Evolutionary conservation across 2,888 invertebrate genomes (phyloP).

Genomic region (Drosophila suboccidentalis): DNA sequence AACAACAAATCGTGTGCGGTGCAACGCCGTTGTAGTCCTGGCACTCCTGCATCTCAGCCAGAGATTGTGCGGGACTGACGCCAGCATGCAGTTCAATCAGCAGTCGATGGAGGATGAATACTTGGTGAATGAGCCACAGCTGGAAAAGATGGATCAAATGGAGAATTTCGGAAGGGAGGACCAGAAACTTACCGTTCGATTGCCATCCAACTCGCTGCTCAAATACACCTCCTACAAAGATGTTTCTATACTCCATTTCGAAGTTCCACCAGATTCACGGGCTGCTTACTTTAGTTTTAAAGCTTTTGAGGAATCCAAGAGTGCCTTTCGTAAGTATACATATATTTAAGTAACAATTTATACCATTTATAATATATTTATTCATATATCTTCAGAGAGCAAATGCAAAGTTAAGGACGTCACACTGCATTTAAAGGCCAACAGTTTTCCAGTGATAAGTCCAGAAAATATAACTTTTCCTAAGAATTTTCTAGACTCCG

Average conservation of each 20-base stretch:
- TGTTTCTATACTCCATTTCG: constrained; percentile 87
- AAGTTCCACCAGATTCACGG: constrained; percentile 86
- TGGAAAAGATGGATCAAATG: constrained; percentile 73
- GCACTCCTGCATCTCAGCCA: constrained; percentile 46
- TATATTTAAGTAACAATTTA: too few species aligned
- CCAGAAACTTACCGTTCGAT: constrained; percentile 83
- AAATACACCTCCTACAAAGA: constrained; percentile 88
- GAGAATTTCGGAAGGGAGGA: constrained; percentile 71
- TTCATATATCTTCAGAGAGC: constrained; percentile 85
- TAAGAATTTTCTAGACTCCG: constrained; percentile 87
- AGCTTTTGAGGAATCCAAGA: constrained; percentile 85
- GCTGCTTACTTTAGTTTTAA: constrained; percentile 86
- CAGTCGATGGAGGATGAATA: constrained; percentile 64
- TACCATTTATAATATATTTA: not conserved
- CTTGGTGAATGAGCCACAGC: constrained; percentile 54
- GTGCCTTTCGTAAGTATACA: constrained; percentile 86
- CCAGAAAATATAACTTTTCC: constrained; percentile 93
- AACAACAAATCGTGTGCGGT: constrained; percentile 14
- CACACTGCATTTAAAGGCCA: constrained; percentile 91
- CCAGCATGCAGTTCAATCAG: constrained; percentile 72
- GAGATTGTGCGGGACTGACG: constrained; percentile 46
- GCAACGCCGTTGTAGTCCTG: constrained; percentile 40
- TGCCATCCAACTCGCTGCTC: constrained; percentile 86
- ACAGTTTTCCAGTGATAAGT: constrained; percentile 93
- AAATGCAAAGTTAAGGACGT: constrained; percentile 89